Evolutionary conservation across 2,113 vertebrate genomes (phyloP), one percentile per base, ranked within the genome.

Genomic region (Siniperca chuatsi): DNA sequence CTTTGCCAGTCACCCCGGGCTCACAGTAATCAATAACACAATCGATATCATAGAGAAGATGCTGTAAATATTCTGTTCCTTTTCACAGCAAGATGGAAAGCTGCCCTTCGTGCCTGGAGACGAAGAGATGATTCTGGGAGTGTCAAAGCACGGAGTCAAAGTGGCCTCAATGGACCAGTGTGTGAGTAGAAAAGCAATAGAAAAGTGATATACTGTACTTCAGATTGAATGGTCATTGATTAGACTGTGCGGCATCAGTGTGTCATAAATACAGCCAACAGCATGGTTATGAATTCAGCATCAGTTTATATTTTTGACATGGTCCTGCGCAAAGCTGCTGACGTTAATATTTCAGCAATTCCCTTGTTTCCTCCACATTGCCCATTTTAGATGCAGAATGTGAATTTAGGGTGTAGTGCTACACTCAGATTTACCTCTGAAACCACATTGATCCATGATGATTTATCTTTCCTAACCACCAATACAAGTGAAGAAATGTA

Each of bases 121-220:
- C 67, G 97, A 99, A 92, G 98, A 99, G 85, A 97, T 98, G 94
- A 95, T 97, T 72, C 96, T 99, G 94, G 97, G 96, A 46, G 97
- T 99, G 83, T 99, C 98, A 65, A 99, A 98, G 93, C 97, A 99
- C 0, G 99, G 99, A 18, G 97, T 99, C 88, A 99, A 99, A 96
- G 97, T 99, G 37, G 97, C 97, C 29, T 97, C 97, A 0, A 93
- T 96, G 81, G 97, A 99, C 92, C 98, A 98, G 85, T 98, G 97
- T 96, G 99, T 99, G 96, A 98, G 98, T 90, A 76, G n/a, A 44
- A 48, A 61, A 15, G 55, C 54, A 55, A 81, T 67, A 0, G n/a
- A 44, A 55, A 61, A 11, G 55, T 55, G 62, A 81, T 67, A 0
- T 54, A 58, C 33, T 72, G 60, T 37, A 9, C 37, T 75, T 42